Percentiles rank a stretch among this genome's conserved stretches.
Evolutionary conservation across 1,140 invertebrate species (phyloP).

Genomic region (Yoshiicerus persimilis): DNA sequence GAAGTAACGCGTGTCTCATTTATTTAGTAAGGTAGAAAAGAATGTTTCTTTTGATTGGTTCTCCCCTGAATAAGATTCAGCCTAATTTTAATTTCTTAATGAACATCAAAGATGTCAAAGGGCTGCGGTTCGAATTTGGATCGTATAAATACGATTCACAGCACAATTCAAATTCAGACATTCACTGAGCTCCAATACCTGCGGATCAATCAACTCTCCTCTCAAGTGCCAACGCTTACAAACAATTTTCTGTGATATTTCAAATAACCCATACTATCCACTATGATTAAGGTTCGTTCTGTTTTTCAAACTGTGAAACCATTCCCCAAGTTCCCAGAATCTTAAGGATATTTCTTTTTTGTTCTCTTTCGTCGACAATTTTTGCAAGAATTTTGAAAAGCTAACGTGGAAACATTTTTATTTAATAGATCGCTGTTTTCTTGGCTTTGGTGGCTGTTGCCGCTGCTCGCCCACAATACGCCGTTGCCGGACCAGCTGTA

Average conservation of each 20-base stretch:
- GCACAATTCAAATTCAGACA: neutral
- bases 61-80: neutral
- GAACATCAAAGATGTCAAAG: neutral
- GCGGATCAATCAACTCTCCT: neutral
- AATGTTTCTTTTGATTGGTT: neutral
- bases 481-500: neutral
- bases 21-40: neutral
- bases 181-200: neutral
- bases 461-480: neutral
- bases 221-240: neutral
- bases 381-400: neutral
- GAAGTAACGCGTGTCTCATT: no score
- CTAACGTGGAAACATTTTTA: neutral
- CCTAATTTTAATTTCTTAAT: constrained; percentile 19
- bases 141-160: neutral
- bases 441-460: neutral
- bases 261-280: neutral
- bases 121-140: neutral
- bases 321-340: neutral
- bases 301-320: no score
- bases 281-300: neutral
- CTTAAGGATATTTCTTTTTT: neutral
- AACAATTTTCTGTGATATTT: neutral
- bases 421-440: neutral
- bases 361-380: neutral